phyloP scores from a whole-genome alignment of 2,797 vertebrate genomes.

The Menidia menidia region DNA sequence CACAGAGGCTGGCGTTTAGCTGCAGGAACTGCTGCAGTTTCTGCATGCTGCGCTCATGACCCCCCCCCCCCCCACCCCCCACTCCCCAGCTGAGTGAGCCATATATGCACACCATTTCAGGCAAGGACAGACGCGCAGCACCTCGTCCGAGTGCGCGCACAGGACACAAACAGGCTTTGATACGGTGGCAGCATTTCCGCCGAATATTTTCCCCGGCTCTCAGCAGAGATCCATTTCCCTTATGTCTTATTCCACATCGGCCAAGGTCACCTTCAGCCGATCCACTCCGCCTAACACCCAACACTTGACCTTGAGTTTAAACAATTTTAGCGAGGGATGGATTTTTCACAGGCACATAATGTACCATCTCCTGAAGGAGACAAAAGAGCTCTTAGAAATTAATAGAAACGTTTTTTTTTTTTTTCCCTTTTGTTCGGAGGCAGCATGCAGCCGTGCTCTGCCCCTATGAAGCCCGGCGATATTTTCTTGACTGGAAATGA shows the following conservation, averaged over 20 bases:
- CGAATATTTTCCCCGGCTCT: conserved; percentile 77
- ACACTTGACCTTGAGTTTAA: conserved; percentile 80
- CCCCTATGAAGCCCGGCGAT: conserved; percentile 32
- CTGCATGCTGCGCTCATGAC: conserved; percentile 89
- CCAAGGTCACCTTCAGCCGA: conserved; percentile 79
- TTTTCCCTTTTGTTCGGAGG: conserved; percentile 36
- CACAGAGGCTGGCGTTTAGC: conserved; percentile 46
- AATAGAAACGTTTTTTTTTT: conserved; percentile 65
- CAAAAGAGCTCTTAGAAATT: conserved; percentile 70
- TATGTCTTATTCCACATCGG: conserved; percentile 78
- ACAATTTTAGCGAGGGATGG: conserved; percentile 74
- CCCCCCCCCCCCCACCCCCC: conserved; percentile 68
- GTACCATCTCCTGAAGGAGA: conserved; percentile 68
- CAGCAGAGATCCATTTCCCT: conserved; percentile 79
- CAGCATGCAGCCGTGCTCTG: conserved; percentile 48
- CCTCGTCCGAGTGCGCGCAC: conserved; percentile 4
- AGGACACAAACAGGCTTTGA: conserved; percentile 68
- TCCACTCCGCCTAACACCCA: conserved; percentile 67
- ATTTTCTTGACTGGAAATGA: conserved; percentile 46
- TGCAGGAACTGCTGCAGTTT: conserved; percentile 51
- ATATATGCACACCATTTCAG: conserved; percentile 43
- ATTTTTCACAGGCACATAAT: conserved; percentile 75
- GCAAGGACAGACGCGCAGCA: conserved; percentile 53
- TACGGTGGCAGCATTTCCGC: conserved; percentile 80
- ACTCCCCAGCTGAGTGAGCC: conserved; percentile 60